These are phyloP conservation scores for Calliphora vicina DNA, from an alignment of 1,140 invertebrate genomes.

Conservation along the genomic window DNA sequence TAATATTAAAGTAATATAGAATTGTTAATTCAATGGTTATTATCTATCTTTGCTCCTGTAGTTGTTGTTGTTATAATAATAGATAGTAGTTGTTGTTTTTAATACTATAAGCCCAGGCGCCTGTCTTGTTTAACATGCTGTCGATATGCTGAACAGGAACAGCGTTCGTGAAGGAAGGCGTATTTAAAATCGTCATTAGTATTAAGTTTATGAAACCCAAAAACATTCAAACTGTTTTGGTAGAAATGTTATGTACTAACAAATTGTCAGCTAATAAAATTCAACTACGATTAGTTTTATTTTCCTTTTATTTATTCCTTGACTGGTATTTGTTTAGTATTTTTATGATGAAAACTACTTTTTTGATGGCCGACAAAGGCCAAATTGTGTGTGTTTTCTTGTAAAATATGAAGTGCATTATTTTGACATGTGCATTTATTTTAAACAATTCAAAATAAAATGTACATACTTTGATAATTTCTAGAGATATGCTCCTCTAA, in stretches of 20 bases:
- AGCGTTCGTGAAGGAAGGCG: neutral
- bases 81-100: neutral
- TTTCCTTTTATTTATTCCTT: neutral
- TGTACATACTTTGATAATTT: neutral
- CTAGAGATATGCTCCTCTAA: neutral
- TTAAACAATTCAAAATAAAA: neutral
- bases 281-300: neutral
- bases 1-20: neutral
- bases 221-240: neutral
- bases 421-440: slow-evolving; percentile 23
- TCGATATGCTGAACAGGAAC: neutral
- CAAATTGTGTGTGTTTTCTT: neutral
- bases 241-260: neutral
- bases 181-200: neutral
- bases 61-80: no score
- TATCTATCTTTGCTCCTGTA: neutral
- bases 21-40: slow-evolving; percentile 10
- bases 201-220: neutral
- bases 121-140: neutral
- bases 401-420: neutral
- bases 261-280: slow-evolving; percentile 20
- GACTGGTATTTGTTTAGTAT: no score
- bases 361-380: neutral
- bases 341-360: no score
- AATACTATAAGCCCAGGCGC: neutral